Conservation (phyloP, 2,113 vertebrate genomes). For the Arvicanthis niloticus region DNA sequence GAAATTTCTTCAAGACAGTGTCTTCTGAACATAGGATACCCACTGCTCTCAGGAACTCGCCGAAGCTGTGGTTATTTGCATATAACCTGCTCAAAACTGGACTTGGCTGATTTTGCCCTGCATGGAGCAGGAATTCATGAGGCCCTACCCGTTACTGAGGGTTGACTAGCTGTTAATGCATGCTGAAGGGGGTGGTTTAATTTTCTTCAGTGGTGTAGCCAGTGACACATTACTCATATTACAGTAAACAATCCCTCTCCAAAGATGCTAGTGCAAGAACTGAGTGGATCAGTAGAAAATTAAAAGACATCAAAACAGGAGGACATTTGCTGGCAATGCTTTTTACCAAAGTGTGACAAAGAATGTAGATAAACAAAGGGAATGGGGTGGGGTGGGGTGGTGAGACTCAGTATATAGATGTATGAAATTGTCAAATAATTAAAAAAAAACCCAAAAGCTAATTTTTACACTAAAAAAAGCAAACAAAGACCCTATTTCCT, state of each 20-base stretch:
- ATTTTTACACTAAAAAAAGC: not conserved
- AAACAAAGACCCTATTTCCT: not conserved
- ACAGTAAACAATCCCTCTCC: not conserved
- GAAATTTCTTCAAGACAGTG: not conserved
- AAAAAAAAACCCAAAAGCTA: not conserved
- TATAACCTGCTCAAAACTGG: not conserved
- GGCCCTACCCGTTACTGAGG: not conserved
- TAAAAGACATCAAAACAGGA: not conserved
- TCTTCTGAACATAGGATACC: not conserved
- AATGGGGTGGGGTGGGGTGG: too few relatives aligned
- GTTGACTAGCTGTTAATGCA: not conserved
- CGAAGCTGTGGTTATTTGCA: not conserved
- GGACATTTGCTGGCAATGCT: not conserved
- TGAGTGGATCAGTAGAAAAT: not conserved
- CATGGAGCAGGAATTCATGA: not conserved
- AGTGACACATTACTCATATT: not conserved
- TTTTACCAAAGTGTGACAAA: not conserved
- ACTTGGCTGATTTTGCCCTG: not conserved
- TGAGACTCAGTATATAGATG: not conserved
- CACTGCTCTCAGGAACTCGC: not conserved
- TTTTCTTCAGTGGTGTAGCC: not conserved
- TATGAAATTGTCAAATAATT: not conserved
- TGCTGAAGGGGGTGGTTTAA: not conserved
- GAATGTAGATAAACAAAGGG: not conserved
- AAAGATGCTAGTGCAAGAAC: not conserved